phyloP scores from a whole-genome alignment of 2,888 invertebrate genomes.

The Automeris io region DNA sequence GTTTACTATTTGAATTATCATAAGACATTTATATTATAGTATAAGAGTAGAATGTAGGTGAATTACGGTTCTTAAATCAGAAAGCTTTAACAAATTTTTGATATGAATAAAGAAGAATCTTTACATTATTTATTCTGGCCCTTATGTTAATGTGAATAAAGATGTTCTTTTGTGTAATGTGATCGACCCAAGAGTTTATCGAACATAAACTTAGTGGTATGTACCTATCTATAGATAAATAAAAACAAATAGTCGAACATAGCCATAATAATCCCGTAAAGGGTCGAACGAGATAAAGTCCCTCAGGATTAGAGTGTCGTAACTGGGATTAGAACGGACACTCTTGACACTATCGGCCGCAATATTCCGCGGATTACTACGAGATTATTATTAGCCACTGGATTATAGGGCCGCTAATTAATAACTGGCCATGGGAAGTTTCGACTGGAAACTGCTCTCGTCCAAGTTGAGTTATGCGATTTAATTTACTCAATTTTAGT shows the following conservation, averaged over 20 bases:
- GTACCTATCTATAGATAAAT: constrained; percentile 56
- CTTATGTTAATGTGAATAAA: too few species aligned
- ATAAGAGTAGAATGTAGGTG: too few species aligned
- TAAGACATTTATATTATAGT: too few species aligned
- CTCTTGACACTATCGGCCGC: constrained; percentile 56
- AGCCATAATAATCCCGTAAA: constrained; percentile 65
- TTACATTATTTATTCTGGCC: too few species aligned
- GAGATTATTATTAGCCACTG: constrained; percentile 46
- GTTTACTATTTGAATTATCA: too few species aligned
- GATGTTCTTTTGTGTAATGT: too few species aligned
- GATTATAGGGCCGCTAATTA: constrained; percentile 46
- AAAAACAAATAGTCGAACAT: constrained; percentile 57
- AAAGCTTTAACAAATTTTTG: too few species aligned
- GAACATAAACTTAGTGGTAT: constrained; percentile 19
- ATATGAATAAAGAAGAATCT: too few species aligned
- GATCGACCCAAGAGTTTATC: too few species aligned
- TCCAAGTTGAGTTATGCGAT: constrained; percentile 16
- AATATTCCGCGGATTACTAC: constrained; percentile 55
- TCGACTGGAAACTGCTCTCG: constrained; percentile 23
- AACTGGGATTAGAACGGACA: constrained; percentile 55
- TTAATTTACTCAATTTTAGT: constrained; percentile 1
- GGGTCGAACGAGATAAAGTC: constrained; percentile 60
- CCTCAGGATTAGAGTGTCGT: constrained; percentile 54
- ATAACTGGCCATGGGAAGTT: constrained; percentile 34
- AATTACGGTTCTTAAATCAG: too few species aligned